Conservation (phyloP, 2,888 invertebrate genomes). For the Lamproptera curius region DNA sequence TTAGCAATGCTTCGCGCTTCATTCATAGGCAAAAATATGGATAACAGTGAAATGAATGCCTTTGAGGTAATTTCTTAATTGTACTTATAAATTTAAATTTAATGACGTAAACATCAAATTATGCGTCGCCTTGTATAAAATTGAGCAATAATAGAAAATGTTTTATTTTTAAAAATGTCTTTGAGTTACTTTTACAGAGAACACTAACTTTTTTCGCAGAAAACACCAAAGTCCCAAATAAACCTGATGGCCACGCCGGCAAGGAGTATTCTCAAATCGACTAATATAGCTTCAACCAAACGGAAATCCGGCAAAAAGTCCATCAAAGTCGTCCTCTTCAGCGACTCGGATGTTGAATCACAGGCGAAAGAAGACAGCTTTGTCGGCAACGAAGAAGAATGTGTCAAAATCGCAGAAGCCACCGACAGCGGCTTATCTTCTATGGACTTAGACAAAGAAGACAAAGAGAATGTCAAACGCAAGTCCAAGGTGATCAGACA, state of each 20-base stretch:
- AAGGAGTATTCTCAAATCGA: slow-evolving; percentile 57
- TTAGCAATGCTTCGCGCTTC: slow-evolving; percentile 65
- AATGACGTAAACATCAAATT: neutral
- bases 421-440: slow-evolving; percentile 30
- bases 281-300: slow-evolving; percentile 28
- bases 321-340: slow-evolving; percentile 56
- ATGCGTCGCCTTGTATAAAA: neutral
- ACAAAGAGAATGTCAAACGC: slow-evolving; percentile 37
- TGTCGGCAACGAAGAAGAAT: slow-evolving; percentile 22
- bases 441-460: slow-evolving; percentile 35
- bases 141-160: neutral
- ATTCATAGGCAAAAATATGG: slow-evolving; percentile 45
- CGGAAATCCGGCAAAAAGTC: slow-evolving; percentile 47
- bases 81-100: neutral
- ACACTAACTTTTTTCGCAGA: too few relatives aligned
- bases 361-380: slow-evolving; percentile 1
- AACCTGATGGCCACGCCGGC: slow-evolving; percentile 53
- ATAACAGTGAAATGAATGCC: slow-evolving; percentile 20
- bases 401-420: neutral
- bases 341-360: slow-evolving; percentile 35
- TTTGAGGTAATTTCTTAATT: neutral
- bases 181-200: too few relatives aligned
- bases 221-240: slow-evolving; percentile 40
- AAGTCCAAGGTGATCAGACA: slow-evolving; percentile 40
- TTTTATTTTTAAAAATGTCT: slow-evolving; percentile 24